Conservation (phyloP, 2,113 vertebrate species). For the Callospermophilus lateralis region DNA sequence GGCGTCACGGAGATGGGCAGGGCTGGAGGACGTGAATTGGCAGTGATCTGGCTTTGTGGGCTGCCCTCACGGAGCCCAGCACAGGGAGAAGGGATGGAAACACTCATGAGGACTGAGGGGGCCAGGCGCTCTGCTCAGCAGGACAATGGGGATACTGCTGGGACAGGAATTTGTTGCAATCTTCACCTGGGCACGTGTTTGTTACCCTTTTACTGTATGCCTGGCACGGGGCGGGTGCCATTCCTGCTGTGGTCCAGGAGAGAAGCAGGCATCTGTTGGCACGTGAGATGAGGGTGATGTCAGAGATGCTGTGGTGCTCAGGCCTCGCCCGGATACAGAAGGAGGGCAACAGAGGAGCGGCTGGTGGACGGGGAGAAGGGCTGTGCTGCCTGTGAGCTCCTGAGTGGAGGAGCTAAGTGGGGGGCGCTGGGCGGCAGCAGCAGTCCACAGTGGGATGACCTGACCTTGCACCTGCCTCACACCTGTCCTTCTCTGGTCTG, state of each 20-base stretch:
- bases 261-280: neutral
- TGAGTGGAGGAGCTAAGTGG: neutral
- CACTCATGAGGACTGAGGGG: neutral
- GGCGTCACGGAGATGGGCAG: accelerated
- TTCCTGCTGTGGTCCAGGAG: no score
- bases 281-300: neutral
- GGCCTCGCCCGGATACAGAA: neutral
- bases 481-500: neutral
- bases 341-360: neutral
- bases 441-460: neutral
- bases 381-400: neutral
- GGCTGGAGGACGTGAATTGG: neutral
- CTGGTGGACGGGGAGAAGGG: neutral
- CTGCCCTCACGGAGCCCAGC: neutral
- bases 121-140: neutral
- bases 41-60: neutral
- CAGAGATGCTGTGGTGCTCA: neutral
- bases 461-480: neutral
- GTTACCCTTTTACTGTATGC: neutral
- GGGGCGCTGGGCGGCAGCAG: neutral
- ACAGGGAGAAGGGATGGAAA: neutral
- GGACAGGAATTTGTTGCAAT: neutral
- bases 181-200: neutral
- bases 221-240: neutral
- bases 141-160: no score